These are phyloP conservation scores for Catagonus wagneri DNA, from an alignment of 2,113 vertebrate species.

Conservation along the genomic window DNA sequence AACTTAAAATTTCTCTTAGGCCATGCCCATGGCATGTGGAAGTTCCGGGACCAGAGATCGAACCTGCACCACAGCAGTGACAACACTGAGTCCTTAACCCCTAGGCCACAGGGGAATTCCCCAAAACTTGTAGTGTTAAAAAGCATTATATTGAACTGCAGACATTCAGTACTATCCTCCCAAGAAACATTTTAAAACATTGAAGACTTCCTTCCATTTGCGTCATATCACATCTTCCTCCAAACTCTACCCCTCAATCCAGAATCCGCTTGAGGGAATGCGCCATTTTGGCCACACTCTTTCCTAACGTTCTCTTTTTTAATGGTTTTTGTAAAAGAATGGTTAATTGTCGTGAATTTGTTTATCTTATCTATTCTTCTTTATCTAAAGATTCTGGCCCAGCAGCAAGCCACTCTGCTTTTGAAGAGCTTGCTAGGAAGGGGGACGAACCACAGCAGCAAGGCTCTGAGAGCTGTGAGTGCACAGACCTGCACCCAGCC, in stretches of 20 bases:
- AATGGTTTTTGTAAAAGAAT: neutral
- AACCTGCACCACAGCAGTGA: too few species aligned
- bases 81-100: too few species aligned
- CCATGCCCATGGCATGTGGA: too few species aligned
- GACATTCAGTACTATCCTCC: neutral
- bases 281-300: neutral
- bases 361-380: neutral
- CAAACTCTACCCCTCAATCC: neutral
- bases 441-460: neutral
- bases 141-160: neutral
- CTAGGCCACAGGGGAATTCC: too few species aligned
- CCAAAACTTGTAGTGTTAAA: neutral
- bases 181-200: neutral
- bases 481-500: neutral
- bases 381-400: neutral
- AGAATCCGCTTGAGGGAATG: neutral
- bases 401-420: neutral
- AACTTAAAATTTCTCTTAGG: too few species aligned
- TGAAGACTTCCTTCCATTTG: neutral
- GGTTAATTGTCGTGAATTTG: neutral
- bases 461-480: rapidly evolving
- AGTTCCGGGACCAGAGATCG: too few species aligned
- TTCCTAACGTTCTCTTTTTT: conserved; percentile 7
- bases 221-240: neutral
- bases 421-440: neutral